phyloP scores from a whole-genome alignment of 2,113 vertebrate genomes.

The Bos javanicus region DNA sequence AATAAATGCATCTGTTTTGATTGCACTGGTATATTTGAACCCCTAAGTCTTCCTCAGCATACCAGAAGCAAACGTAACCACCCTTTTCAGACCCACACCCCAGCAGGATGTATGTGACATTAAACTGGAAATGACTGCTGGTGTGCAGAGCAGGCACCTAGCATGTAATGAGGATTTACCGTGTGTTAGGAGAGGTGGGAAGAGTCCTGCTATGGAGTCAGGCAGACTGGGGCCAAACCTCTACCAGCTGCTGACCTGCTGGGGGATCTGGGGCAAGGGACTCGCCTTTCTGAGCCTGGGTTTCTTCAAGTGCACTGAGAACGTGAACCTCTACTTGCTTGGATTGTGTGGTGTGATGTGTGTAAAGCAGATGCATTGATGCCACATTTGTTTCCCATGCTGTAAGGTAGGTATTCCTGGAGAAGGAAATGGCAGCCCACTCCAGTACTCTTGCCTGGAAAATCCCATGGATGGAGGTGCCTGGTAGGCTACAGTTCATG shows the following conservation, averaged over 20 bases:
- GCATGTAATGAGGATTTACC: not conserved
- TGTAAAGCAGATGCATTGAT: rapidly evolving
- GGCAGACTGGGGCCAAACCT: not conserved
- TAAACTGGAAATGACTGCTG: not conserved
- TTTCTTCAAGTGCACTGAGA: not conserved
- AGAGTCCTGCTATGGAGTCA: not conserved
- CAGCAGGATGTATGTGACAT: not conserved
- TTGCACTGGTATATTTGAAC: constrained; percentile 3
- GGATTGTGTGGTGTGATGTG: rapidly evolving
- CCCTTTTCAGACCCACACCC: not conserved
- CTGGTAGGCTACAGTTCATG: not conserved
- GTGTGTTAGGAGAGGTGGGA: not conserved
- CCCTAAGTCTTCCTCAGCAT: not conserved
- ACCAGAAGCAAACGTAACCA: not conserved
- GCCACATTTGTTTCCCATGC: not conserved
- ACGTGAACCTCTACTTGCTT: rapidly evolving
- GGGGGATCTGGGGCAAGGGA: not conserved
- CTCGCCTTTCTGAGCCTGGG: not conserved
- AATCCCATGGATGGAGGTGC: too few relatives aligned
- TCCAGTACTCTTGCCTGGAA: too few relatives aligned
- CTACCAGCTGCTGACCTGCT: not conserved
- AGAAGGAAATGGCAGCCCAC: too few relatives aligned
- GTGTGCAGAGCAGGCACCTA: not conserved
- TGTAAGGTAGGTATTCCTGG: not conserved
- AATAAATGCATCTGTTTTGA: constrained; percentile 34